phyloP scores from a whole-genome alignment of 1,140 invertebrate species.

The Bombus waltoni region DNA sequence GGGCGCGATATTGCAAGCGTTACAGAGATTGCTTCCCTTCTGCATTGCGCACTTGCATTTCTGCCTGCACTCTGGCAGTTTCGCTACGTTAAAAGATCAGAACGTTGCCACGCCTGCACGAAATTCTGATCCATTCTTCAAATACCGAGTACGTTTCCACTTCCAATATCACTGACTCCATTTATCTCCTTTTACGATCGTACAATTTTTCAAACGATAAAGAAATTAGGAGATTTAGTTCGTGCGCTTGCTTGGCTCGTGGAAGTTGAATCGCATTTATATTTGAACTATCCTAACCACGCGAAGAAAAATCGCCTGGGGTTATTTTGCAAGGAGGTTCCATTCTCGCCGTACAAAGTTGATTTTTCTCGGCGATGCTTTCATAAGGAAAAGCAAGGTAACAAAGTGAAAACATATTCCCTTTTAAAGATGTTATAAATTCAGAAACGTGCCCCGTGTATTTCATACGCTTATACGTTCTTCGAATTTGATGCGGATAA shows the following conservation, averaged over 20 bases:
- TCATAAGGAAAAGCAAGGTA: neutral
- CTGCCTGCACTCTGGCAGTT: neutral
- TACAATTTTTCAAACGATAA: neutral
- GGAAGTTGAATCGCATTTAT: neutral
- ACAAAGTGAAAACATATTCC: neutral
- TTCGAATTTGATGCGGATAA: too few relatives aligned
- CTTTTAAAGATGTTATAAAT: neutral
- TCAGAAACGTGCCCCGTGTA: too few relatives aligned
- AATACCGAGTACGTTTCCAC: neutral
- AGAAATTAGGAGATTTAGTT: neutral
- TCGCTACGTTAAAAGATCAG: slow-evolving; percentile 32
- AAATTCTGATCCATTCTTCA: slow-evolving; percentile 28
- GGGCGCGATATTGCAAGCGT: slow-evolving; percentile 14
- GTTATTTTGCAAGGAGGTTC: neutral
- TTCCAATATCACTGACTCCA: neutral
- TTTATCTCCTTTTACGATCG: neutral
- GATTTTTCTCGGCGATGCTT: neutral
- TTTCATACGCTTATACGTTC: too few relatives aligned
- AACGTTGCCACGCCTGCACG: slow-evolving; percentile 9
- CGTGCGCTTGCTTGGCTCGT: too few relatives aligned
- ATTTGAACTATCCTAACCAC: neutral
- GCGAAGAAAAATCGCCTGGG: too few relatives aligned
- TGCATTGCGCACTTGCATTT: neutral
- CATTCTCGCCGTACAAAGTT: neutral
- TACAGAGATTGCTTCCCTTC: slow-evolving; percentile 12